phyloP scores from a whole-genome alignment of 1,140 invertebrate species.

The Berghia stephanieae region DNA sequence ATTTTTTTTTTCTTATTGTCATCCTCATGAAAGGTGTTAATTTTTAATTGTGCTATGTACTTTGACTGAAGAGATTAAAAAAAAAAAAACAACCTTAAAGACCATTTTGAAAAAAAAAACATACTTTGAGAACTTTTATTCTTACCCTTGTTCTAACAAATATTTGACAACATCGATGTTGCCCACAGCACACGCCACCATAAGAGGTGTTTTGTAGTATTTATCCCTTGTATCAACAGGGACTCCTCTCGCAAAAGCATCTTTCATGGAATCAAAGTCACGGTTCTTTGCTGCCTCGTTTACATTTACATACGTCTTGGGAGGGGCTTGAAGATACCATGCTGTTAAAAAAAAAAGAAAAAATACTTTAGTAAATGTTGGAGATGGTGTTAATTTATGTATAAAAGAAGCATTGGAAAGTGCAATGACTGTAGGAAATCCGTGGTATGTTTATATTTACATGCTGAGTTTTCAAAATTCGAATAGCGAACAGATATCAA shows the following conservation, averaged over 20 bases:
- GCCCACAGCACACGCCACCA: slow-evolving; percentile 60
- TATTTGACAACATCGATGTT: slow-evolving; percentile 63
- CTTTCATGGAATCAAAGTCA: slow-evolving; percentile 63
- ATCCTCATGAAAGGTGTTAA: too few relatives aligned
- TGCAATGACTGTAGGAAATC: not conserved
- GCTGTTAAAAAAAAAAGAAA: slow-evolving; percentile 48
- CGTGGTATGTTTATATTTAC: not conserved
- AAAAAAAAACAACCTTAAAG: too few relatives aligned
- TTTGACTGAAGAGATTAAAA: too few relatives aligned
- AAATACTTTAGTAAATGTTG: not conserved
- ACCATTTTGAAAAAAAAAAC: too few relatives aligned
- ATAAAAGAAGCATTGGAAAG: not conserved
- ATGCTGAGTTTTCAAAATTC: not conserved
- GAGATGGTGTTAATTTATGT: not conserved
- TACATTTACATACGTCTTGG: slow-evolving; percentile 63
- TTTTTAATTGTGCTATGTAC: too few relatives aligned
- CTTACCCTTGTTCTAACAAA: slow-evolving; percentile 64
- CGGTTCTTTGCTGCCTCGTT: slow-evolving; percentile 62
- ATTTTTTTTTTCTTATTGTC: too few relatives aligned
- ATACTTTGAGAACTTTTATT: too few relatives aligned
- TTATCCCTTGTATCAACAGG: slow-evolving; percentile 65
- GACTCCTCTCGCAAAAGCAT: slow-evolving; percentile 57
- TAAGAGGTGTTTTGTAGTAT: slow-evolving; percentile 68
- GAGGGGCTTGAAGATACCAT: slow-evolving; percentile 66
- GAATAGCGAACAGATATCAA: not conserved